Conservation (phyloP, 2,113 vertebrate species). For the Corydoras maculifer region DNA sequence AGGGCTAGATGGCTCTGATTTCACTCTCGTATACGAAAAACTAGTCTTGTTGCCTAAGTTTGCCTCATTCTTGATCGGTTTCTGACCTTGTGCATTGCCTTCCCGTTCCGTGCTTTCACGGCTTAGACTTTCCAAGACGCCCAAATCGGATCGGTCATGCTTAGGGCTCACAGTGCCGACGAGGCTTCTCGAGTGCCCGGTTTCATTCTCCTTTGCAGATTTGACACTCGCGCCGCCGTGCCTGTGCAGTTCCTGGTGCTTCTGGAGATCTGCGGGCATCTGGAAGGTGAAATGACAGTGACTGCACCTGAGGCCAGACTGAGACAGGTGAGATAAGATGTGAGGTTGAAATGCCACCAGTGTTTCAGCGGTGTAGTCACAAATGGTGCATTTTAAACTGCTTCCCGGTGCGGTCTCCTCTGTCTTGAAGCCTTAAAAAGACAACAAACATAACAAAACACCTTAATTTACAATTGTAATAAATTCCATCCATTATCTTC, state of each 20-base stretch:
- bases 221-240: constrained; percentile 57
- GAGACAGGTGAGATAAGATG: constrained; percentile 82
- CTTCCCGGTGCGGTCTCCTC: constrained; percentile 74
- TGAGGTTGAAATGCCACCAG: constrained; percentile 81
- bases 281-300: constrained; percentile 85
- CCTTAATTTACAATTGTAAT: no score
- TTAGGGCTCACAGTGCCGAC: constrained; percentile 63
- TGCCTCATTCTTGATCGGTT: constrained; percentile 66
- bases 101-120: constrained; percentile 74
- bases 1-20: constrained; percentile 84
- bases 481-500: no score
- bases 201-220: constrained; percentile 68
- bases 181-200: constrained; percentile 63
- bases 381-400: constrained; percentile 81
- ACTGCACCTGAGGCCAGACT: constrained; percentile 78
- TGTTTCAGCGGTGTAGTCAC: constrained; percentile 77
- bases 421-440: constrained; percentile 73
- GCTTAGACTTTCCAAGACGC: constrained; percentile 64
- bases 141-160: constrained; percentile 54
- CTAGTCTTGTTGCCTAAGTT: constrained; percentile 64
- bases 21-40: constrained; percentile 81
- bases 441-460: constrained; percentile 2
- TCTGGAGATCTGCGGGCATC: constrained; percentile 74
- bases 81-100: constrained; percentile 72
- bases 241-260: constrained; percentile 78